Conservation (phyloP, 2,113 vertebrate genomes). For the Crotophaga sulcirostris region DNA sequence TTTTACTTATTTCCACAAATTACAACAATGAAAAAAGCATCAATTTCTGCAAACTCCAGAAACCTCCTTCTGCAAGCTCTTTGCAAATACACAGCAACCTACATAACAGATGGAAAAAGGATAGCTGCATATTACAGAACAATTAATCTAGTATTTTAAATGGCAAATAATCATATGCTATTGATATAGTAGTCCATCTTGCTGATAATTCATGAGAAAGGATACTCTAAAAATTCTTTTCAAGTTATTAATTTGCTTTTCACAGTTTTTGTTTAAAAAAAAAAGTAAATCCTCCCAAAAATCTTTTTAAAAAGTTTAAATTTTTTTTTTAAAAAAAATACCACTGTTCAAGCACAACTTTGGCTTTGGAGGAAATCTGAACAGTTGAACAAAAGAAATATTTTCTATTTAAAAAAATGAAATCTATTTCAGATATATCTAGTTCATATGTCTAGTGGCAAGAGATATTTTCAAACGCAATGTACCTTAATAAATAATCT, state of each 20-base stretch:
- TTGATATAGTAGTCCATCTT: background rate
- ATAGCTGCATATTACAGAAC: background rate
- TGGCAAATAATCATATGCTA: background rate
- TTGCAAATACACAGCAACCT: background rate
- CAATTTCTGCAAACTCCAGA: background rate
- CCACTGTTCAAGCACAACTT: background rate
- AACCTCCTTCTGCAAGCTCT: background rate
- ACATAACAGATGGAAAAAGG: background rate
- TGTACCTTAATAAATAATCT: conserved; percentile 88
- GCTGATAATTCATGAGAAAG: background rate
- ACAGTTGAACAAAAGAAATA: background rate
- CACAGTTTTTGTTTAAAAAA: background rate
- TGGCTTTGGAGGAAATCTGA: background rate
- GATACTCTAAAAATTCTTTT: background rate
- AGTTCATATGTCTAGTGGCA: too few species aligned
- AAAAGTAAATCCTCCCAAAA: background rate
- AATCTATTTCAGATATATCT: too few species aligned
- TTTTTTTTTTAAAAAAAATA: too few species aligned
- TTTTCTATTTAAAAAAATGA: background rate
- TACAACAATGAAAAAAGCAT: background rate
- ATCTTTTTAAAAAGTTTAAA: too few species aligned
- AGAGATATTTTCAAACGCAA: background rate
- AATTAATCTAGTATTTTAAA: background rate
- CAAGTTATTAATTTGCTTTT: background rate
- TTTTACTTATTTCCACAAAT: background rate